Base-by-base conservation (phyloP, 1,140 invertebrate genomes). In the Leptopilina boulardi region DNA sequence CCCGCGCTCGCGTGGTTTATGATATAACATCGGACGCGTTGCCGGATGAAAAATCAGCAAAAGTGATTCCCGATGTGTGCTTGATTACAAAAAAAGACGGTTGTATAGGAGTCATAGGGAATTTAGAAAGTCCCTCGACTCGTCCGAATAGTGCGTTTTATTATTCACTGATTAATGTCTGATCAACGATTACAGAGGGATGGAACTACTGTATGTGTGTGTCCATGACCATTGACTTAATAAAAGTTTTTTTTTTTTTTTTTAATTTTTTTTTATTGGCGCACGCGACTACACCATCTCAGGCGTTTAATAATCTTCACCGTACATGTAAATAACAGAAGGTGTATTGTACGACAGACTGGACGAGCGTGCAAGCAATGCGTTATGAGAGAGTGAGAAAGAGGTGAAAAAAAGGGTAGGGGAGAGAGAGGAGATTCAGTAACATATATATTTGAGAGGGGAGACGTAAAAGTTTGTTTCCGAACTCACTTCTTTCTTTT, bases 1-100 rank as follows among this genome's bases (percentile, higher is more conserved):
- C 89, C 87, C 83, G 84, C 86, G 83, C 82, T 89, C 81, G 74
- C 76, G 80, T 78, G 76, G 79, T 86, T 84, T 87, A 84, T 90
- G 85, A 90, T 90, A 89, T 88, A 89, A 89, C 89, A 89, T 90
- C 85, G 86, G 88, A 80, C 80, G 83, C 72, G 72, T 73, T 75
- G 74, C 41, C 74, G 83, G 73, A 74, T 81, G 86, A 89, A 87
- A 89, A 88, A 86, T 84, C 81, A 75, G 84, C 82, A 84, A 87
- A 89, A 85, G 87, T 82, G 85, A 85, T 85, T 86, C 84, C 10
- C 59, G 79, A 54, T 44, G 21, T 70, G 80, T 80, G 84, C 78
- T 75, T 79, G 79, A 85, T 80, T 78, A 76, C 85, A 80, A 86
- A n/a, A n/a, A n/a, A n/a, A n/a, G n/a, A n/a, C n/a, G 5, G 88